Base-by-base conservation (phyloP, 2,113 vertebrate species). In the Malurus alboscapulatus region DNA sequence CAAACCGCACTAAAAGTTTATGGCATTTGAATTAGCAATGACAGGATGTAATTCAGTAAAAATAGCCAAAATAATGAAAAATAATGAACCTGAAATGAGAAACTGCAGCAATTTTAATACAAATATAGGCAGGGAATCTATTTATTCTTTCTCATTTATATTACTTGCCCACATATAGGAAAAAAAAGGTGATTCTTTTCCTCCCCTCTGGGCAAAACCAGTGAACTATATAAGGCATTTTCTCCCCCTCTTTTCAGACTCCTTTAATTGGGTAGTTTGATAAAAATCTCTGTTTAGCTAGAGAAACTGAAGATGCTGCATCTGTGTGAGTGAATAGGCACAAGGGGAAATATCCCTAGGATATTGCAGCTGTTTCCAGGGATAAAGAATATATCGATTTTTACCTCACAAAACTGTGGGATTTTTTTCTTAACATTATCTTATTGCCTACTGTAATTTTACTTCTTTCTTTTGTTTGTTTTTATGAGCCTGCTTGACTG, bases 231-330 rank as follows among this genome's bases (percentile, higher is more conserved):
- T 25, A 74, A 92, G n/a, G 47, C 75, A 59, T 93, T 80, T 47
- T 88, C n/a, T 88, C 58, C 34, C 57, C 10, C 14, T 73, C 17
- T 86, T 82, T 74, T 68, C 38, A 61, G 67, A 51, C 14, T 58
- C 17, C 21, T 93, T 72, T 90, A 90, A 84, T 62, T 67, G 30
- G 27, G 17, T 77, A 88, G 47, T 80, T 91, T 85, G 67, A 90
- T 47, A 53, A 92, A 94, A 83, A 85, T 50, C 48, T 86, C 55
- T 58, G 10, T 58, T 66, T 45, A 25, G 32, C 62, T 25, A 63
- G 34, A 91, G 63, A 38, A 76, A 85, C 18, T 47, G 50, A 90
- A 44, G 44, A 25, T 42, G 13, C 63, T 85, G 24, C 34, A 62
- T 58, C 45, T 84, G 5, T 87, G 12, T 48, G 79, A 88, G 34